These are phyloP conservation scores for Eurois occulta DNA, from an alignment of 2,888 invertebrate species.

Conservation along the genomic window DNA sequence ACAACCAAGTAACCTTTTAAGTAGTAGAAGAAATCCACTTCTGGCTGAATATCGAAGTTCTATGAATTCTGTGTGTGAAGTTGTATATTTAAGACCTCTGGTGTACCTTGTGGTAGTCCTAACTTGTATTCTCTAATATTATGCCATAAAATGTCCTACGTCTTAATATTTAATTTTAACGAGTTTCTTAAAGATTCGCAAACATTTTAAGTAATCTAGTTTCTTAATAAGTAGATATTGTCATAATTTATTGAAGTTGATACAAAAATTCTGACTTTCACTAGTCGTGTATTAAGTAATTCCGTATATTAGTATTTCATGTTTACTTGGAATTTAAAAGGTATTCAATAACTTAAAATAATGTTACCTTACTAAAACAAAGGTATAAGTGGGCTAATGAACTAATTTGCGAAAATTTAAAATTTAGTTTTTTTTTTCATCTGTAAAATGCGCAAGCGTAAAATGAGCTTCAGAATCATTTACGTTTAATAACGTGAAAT, in stretches of 20 bases:
- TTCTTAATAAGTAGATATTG: constrained; percentile 57
- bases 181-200: constrained; percentile 72
- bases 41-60: constrained; percentile 7
- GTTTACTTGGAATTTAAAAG: constrained; percentile 1
- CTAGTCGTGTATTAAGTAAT: constrained; percentile 72
- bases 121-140: constrained; percentile 30
- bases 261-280: constrained; percentile 68
- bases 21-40: neutral
- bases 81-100: neutral
- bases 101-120: neutral
- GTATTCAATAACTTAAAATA: neutral
- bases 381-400: neutral
- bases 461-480: neutral
- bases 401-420: neutral
- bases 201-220: constrained; percentile 45
- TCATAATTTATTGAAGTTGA: constrained; percentile 73
- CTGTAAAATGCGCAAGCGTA: neutral
- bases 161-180: constrained; percentile 56
- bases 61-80: neutral
- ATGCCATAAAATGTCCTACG: constrained; percentile 42
- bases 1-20: neutral
- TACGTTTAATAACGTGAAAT: neutral
- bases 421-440: neutral
- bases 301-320: constrained; percentile 28
- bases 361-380: neutral